Evolutionary conservation across 2,888 invertebrate species (phyloP).

Genomic region (Zelleria hepariella): DNA sequence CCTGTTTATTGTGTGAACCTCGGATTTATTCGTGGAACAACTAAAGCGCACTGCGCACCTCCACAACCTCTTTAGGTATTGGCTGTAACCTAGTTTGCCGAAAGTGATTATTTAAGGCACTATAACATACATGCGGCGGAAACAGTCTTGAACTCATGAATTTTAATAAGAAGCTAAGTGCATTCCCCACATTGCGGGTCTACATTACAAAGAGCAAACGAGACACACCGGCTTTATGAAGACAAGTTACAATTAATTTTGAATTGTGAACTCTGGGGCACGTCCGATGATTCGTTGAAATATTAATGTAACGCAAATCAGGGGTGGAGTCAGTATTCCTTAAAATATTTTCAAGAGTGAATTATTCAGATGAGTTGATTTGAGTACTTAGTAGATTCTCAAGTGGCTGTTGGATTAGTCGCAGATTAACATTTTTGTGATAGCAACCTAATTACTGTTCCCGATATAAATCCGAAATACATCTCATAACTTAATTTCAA

Average conservation of each 20-base stretch:
- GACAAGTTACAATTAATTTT: slow-evolving; percentile 1
- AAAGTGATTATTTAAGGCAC: not conserved
- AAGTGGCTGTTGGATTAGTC: too few relatives aligned
- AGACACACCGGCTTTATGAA: not conserved
- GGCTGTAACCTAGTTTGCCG: not conserved
- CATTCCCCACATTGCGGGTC: not conserved
- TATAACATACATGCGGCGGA: not conserved
- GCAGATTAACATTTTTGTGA: too few relatives aligned
- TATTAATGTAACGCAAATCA: slow-evolving; percentile 52
- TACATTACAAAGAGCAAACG: not conserved
- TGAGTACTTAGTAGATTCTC: too few relatives aligned
- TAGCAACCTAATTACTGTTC: too few relatives aligned
- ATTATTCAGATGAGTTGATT: too few relatives aligned
- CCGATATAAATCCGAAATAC: too few relatives aligned
- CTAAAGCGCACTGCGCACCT: not conserved
- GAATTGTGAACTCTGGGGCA: slow-evolving; percentile 16
- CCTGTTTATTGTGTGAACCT: not conserved
- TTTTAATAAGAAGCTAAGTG: slow-evolving; percentile 3
- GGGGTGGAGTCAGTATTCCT: not conserved
- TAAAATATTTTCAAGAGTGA: not conserved
- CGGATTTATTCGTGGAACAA: not conserved
- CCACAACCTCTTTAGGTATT: not conserved
- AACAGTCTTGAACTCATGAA: slow-evolving; percentile 1
- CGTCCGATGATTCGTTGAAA: slow-evolving; percentile 53
- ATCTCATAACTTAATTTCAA: too few relatives aligned